Conservation (phyloP, 1,140 invertebrate genomes). For the Laupala kohalensis region DNA sequence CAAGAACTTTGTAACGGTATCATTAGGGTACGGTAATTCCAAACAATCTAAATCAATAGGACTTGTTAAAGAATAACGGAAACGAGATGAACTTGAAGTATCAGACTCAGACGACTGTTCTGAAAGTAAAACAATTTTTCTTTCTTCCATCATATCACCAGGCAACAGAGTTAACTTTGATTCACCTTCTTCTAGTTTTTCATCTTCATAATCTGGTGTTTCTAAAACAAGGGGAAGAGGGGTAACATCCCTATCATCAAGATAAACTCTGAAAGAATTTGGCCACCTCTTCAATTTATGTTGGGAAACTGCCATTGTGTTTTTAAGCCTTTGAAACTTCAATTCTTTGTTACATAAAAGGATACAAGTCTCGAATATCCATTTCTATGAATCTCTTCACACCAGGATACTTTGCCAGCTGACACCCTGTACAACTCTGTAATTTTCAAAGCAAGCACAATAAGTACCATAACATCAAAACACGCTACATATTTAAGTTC, state of each 20-base stretch:
- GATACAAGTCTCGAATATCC: neutral
- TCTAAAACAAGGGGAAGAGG: neutral
- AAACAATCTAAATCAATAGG: neutral
- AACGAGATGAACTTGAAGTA: neutral
- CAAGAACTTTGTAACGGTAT: neutral
- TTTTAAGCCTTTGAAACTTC: no score
- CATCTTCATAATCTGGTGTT: neutral
- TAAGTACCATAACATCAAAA: no score
- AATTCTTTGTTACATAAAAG: neutral
- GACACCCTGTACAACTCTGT: neutral
- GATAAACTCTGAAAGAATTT: neutral
- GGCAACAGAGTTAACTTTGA: no score
- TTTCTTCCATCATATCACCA: no score
- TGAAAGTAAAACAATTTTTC: neutral
- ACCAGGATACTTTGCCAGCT: neutral
- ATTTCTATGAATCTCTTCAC: neutral
- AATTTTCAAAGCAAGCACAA: no score
- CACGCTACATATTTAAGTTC: no score
- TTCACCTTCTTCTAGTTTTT: neutral
- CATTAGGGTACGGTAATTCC: neutral
- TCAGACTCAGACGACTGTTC: neutral
- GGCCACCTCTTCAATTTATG: no score
- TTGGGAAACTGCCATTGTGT: no score
- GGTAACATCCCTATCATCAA: neutral
- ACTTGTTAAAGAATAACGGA: neutral